Evolutionary conservation across 2,888 invertebrate species (phyloP), one percentile per base, ranked within the genome.

Genomic region (Periphyllus acericola): DNA sequence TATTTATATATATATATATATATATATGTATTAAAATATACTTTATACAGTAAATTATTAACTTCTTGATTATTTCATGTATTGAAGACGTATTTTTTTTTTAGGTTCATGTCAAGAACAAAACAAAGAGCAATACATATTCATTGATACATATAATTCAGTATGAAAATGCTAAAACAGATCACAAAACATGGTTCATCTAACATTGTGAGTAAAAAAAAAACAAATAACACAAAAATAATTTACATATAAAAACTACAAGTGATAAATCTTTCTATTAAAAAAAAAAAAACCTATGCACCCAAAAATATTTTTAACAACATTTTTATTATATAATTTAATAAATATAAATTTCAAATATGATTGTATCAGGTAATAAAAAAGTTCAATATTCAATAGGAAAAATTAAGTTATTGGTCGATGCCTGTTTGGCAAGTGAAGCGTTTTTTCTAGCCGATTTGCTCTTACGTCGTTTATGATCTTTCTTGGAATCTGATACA

Each of bases 361-460:
- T 72, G 74, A 74, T 74, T 74, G 36, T 84, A 60, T 68, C n/a
- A 85, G 52, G 14, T 79, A 71, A 71, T 29, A 71, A 5, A 72
- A 36, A 68, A 19, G 19, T 29, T 83, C 11, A 87, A 81, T 87
- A 87, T 46, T 87, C 87, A 60, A 87, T 87, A 32, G 87, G 87
- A 74, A 87, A 87, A 32, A 87, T 87, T 11, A 87, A 80, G 60
- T 60, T 87, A 5, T 87, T 87, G n/a, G 74, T 74, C 0, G 87
- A 81, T n/a, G 87, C 55, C 34, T 90, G 90, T 89, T 90, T 90
- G 2, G 90, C 90, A 66, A 90, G 90, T 25, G 90, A 89, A 52
- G 90, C 90, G 76, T 90, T 90, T 89, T 90, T 90, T 25, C 90
- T 89, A 21, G 90, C 90, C 29, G 90, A 90, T 89, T 90, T 90